These are phyloP conservation scores for Cotesia glomerata DNA, from an alignment of 1,140 invertebrate species.

Conservation along the genomic window DNA sequence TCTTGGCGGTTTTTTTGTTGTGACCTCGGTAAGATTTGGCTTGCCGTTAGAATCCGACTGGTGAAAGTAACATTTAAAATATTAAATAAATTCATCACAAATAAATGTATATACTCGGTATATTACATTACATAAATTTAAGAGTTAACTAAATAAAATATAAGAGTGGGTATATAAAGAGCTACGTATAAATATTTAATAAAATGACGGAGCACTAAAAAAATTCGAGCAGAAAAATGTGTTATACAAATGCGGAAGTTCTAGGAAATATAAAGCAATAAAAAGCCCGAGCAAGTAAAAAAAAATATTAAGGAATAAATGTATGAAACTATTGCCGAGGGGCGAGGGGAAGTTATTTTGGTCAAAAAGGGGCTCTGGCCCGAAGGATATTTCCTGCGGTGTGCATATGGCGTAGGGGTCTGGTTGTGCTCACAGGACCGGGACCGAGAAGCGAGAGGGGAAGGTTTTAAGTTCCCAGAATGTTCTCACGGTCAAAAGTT, in stretches of 20 bases:
- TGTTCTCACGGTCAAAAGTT: constrained; percentile 63
- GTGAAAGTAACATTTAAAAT: neutral
- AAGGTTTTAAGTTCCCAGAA: constrained; percentile 55
- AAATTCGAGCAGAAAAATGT: no score
- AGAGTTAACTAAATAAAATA: neutral
- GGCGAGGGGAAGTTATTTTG: constrained; percentile 20
- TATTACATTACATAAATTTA: neutral
- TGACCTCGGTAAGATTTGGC: constrained; percentile 17
- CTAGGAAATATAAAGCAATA: no score
- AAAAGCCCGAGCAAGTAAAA: neutral
- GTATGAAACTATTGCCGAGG: neutral
- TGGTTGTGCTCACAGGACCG: constrained; percentile 31
- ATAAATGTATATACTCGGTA: neutral
- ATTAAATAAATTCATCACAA: neutral
- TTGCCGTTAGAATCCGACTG: constrained; percentile 7
- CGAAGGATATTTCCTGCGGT: constrained; percentile 53
- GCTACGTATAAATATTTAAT: neutral
- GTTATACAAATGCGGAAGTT: no score
- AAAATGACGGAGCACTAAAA: neutral
- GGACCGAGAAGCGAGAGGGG: constrained; percentile 25
- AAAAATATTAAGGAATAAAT: neutral
- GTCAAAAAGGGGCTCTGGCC: constrained; percentile 13
- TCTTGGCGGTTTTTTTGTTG: constrained; percentile 2
- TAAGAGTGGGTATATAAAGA: neutral
- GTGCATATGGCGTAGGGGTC: constrained; percentile 56